Evolutionary conservation across 2,797 vertebrate genomes (phyloP).

Genomic region (Epinephelus coioides): DNA sequence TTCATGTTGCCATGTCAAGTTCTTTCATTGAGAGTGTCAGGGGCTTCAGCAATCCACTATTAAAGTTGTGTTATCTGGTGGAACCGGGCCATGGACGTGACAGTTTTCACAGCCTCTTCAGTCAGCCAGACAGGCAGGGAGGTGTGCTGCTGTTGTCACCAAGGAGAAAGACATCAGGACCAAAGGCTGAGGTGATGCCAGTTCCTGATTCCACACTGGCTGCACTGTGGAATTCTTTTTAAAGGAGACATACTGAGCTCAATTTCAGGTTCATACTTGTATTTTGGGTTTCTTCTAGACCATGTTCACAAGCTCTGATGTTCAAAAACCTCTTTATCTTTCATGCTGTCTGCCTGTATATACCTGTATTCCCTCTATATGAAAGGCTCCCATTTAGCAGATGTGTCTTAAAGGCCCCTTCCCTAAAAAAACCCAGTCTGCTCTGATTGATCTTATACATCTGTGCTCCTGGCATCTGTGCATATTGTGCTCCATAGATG

Average conservation of each 20-base stretch:
- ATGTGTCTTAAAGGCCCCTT: too few relatives aligned
- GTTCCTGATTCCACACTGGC: neutral
- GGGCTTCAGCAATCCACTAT: slow-evolving; percentile 53
- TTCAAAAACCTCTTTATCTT: too few relatives aligned
- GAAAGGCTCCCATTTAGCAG: too few relatives aligned
- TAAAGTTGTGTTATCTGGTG: slow-evolving; percentile 70
- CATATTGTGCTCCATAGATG: too few relatives aligned
- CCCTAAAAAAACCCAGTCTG: too few relatives aligned
- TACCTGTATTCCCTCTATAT: too few relatives aligned
- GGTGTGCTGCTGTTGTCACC: slow-evolving; percentile 41
- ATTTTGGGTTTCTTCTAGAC: too few relatives aligned
- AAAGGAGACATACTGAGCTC: neutral
- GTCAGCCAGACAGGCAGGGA: slow-evolving; percentile 29
- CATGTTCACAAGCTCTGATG: too few relatives aligned
- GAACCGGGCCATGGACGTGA: slow-evolving; percentile 58
- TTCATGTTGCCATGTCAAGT: slow-evolving; percentile 63
- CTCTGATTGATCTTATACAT: too few relatives aligned
- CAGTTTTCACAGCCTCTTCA: slow-evolving; percentile 64
- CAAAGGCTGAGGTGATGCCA: slow-evolving; percentile 38
- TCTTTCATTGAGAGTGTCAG: slow-evolving; percentile 66
- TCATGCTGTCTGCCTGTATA: too few relatives aligned
- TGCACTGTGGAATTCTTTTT: slow-evolving; percentile 1
- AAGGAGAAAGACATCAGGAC: slow-evolving; percentile 33
- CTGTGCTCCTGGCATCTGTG: too few relatives aligned
- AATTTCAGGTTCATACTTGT: too few relatives aligned